Base-by-base conservation (phyloP, 1,140 invertebrate species). In the Aphelenchoides avenae region DNA sequence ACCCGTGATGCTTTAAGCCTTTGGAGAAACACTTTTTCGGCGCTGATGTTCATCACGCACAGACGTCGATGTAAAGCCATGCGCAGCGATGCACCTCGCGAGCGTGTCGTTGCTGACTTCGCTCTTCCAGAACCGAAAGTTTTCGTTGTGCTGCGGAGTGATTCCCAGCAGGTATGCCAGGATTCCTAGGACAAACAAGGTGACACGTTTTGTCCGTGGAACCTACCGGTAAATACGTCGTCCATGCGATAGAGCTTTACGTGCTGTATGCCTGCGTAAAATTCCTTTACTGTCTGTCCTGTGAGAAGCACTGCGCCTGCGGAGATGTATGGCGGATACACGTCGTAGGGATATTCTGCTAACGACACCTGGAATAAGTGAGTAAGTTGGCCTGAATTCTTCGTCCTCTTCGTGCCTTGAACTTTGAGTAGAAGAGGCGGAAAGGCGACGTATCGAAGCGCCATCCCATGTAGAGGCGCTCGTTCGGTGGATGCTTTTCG, bases 261-360 rank as follows among this genome's bases (percentile, higher is more conserved):
- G 37, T 73, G 41, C 46, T 74, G 49, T 22, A 61, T 54, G 13
- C 65, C 70, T 15, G 34, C 18, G 44, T 68, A 68, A 48, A 74
- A 73, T 41, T 69, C 60, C 18, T 26, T 13, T n/a, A 71, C 44
- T 2, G 73, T 63, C 51, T 55, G 64, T 7, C 48, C 39, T 18
- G 71, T 52, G 2, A 73, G 36, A 9, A 74, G 46, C 7, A 74
- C 73, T 11, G 58, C 66, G 11, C 71, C 71, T 30, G 58, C 71
- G 5, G 70, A 47, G 22, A 76, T 72, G 36, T 74, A 74, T 11
- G 71, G 73, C 5, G 71, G 71, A 54, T 70, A 74, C 15, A 27
- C 29, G 20, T 37, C 33, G 50, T 50, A 74, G 5, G 71, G 71
- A 48, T 75, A 74, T 5, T 68, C 55, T 3, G 37, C 36, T 2